A percentile compares a stretch with the other conserved stretches of the same genome.
Conservation (phyloP, 2,113 vertebrate genomes). For the Malurus elegans region DNA sequence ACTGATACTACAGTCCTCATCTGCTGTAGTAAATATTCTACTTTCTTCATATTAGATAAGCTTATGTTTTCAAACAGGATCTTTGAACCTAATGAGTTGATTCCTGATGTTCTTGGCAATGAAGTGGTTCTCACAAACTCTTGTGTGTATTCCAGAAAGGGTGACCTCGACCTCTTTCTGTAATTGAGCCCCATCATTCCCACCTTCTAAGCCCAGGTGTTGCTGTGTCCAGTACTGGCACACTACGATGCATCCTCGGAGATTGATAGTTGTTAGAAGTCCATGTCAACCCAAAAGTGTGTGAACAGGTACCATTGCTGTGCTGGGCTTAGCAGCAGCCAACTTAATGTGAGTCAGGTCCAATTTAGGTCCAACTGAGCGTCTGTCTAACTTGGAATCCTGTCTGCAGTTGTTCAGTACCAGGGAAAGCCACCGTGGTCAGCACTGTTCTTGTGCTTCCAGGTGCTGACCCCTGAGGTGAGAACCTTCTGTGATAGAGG, state of each 20-base stretch:
- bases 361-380: not conserved
- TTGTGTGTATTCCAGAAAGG: not conserved
- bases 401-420: not conserved
- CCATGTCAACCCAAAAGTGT: not conserved
- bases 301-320: not conserved
- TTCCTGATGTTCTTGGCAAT: not conserved
- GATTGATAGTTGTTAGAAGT: not conserved
- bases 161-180: accelerated
- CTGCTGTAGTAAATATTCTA: not conserved
- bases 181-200: not conserved
- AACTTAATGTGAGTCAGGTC: not conserved
- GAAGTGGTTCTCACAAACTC: not conserved
- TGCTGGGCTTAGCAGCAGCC: not conserved
- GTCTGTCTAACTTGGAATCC: not conserved
- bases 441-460: not conserved
- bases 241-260: not conserved
- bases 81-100: not conserved
- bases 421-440: not conserved
- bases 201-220: not conserved
- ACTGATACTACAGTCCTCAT: not conserved
- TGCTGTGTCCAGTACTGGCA: not conserved
- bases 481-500: not conserved
- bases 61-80: not conserved
- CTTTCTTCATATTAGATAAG: not conserved
- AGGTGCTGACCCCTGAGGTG: not conserved